Conservation (phyloP, 2,888 invertebrate genomes). For the Apoda limacodes region DNA sequence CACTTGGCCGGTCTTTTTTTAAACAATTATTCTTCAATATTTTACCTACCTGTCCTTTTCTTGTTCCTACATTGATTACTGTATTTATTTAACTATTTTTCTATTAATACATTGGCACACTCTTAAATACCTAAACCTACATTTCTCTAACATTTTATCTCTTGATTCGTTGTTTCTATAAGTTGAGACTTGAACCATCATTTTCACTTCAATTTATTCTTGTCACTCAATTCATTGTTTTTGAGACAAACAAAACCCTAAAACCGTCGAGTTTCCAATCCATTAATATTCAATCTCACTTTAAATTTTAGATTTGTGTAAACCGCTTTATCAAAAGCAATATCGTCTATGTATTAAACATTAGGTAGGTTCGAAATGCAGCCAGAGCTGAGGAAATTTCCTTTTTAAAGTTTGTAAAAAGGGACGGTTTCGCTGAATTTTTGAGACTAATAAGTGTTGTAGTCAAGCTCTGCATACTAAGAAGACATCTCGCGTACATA, state of each 20-base stretch:
- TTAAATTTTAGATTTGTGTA: conserved; percentile 65
- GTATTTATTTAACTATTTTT: no score
- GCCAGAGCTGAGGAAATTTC: conserved; percentile 39
- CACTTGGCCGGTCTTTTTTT: no score
- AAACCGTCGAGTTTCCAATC: conserved; percentile 9
- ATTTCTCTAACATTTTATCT: no score
- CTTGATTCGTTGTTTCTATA: no score
- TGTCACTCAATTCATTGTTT: no score
- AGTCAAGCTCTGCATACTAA: conserved; percentile 60
- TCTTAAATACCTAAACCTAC: no score
- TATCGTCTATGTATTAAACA: conserved; percentile 66
- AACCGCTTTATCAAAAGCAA: conserved; percentile 67
- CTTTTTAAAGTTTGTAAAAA: conserved; percentile 42
- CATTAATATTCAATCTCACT: conserved; percentile 63
- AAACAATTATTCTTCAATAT: no score
- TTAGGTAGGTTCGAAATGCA: conserved; percentile 60
- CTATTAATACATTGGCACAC: no score
- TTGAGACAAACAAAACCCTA: conserved; percentile 53
- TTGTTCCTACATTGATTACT: no score
- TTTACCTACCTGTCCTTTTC: no score
- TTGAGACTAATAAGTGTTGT: conserved; percentile 66
- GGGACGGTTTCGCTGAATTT: conserved; percentile 53
- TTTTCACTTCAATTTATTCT: no score
- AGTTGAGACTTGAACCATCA: no score
- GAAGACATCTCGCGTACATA: conserved; percentile 51